A percentile compares a stretch with the other conserved stretches of the same genome.
Evolutionary conservation across 2,113 vertebrate species (phyloP).

Genomic region (Bagarius yarrelli): DNA sequence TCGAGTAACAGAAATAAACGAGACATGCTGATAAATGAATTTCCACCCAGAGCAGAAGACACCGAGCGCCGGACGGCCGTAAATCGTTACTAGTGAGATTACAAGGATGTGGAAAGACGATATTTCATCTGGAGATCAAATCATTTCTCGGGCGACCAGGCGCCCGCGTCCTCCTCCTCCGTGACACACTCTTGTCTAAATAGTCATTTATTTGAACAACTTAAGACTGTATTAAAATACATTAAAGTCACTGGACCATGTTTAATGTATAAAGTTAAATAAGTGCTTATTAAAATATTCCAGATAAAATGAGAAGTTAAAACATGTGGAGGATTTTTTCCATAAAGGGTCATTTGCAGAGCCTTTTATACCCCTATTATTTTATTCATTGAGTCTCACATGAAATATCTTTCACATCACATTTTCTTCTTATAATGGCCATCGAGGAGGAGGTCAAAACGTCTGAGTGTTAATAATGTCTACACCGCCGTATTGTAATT

Average conservation of each 20-base stretch:
- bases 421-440: conserved; percentile 40
- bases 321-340: conserved; percentile 46
- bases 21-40: conserved; percentile 19
- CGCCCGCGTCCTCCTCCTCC: neutral
- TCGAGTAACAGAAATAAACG: conserved; percentile 11
- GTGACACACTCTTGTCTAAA: conserved; percentile 44
- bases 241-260: conserved; percentile 47
- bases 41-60: neutral
- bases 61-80: neutral
- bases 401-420: conserved; percentile 54
- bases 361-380: conserved; percentile 54
- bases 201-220: conserved; percentile 52
- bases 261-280: conserved; percentile 57
- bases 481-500: conserved; percentile 43
- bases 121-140: conserved; percentile 34
- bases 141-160: neutral
- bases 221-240: conserved; percentile 47
- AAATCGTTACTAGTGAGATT: conserved; percentile 34
- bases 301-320: conserved; percentile 56
- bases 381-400: conserved; percentile 56
- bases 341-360: conserved; percentile 56
- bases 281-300: conserved; percentile 53
- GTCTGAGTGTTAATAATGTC: conserved; percentile 48
- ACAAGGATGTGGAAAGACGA: conserved; percentile 9
- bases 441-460: conserved; percentile 34